These are phyloP conservation scores for Paralichthys olivaceus DNA, from an alignment of 2,113 vertebrate species.

Conservation along the genomic window DNA sequence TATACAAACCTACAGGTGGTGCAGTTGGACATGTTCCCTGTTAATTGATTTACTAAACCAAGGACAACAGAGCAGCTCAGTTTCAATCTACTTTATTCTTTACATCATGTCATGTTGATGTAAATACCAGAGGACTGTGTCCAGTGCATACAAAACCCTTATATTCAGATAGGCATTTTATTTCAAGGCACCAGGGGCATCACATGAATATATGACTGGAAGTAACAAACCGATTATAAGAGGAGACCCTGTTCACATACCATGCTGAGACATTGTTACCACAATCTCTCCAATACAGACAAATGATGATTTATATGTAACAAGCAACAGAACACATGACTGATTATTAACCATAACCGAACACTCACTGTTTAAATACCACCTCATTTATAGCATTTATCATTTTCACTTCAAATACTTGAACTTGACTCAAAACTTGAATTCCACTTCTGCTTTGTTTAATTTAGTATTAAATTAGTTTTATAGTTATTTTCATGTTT, in stretches of 20 bases:
- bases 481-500: too few species aligned
- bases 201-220: constrained; percentile 11
- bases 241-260: background rate
- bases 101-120: background rate
- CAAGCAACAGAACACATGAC: background rate
- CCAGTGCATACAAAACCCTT: constrained; percentile 20
- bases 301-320: too few species aligned
- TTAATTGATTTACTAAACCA: constrained; percentile 9
- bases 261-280: background rate
- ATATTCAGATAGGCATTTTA: constrained; percentile 12
- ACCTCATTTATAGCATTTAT: background rate
- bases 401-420: too few species aligned
- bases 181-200: constrained; percentile 60
- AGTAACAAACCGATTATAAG: background rate
- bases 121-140: background rate
- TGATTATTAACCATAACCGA: background rate
- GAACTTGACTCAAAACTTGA: too few species aligned
- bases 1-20: background rate
- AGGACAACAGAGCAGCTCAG: background rate
- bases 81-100: constrained; percentile 23
- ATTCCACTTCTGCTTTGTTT: too few species aligned
- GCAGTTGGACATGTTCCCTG: constrained; percentile 1
- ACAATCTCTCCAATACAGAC: too few species aligned
- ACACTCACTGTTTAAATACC: too few species aligned
- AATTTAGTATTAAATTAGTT: too few species aligned